Evolutionary conservation across 2,113 vertebrate genomes (phyloP), one percentile per base, ranked within the genome.

Genomic region (Sorex araneus): DNA sequence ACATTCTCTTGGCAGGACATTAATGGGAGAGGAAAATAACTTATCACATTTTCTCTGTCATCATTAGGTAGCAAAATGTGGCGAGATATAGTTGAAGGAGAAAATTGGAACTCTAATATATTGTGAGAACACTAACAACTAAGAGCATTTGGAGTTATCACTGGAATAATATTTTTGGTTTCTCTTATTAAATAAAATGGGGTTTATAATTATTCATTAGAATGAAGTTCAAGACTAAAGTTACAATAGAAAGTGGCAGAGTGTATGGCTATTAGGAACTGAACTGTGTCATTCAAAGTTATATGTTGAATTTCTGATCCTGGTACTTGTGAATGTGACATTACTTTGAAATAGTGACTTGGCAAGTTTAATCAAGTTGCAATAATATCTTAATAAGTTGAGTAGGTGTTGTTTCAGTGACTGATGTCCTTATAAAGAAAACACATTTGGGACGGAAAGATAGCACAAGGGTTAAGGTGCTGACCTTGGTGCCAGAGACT

Each of bases 31-130:
- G 30, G 30, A 32, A 89, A 70, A 83, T 3, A 83, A 66, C 40
- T 75, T 94, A 74, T 73, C 34, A 88, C 36, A 67, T 80, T 76
- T 30, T 80, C n/a, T 64, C 18, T 57, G 47, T 69, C 9, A 79
- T 81, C 60, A 66, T 50, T 69, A 78, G 23, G 73, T 9, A 69
- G 9, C 3, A 63, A 71, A 78, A 84, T 91, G 30, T 82, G 43
- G n/a, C 34, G 77, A 43, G 60, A 27, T 43, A 8, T 86, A 30
- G 74, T 45, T 69, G 7, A 89, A 92, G 54, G 40, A 13, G 69
- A 43, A 80, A 84, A 74, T 88, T 80, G 64, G 28, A 90, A 71
- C 12, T 92, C 1, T 2, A 47, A 18, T 50, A 47, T 71, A 57
- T 34, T 45, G 3, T 64, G 63, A 81, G n/a, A 78, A 82, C 57